Base-by-base conservation (phyloP, 1,140 invertebrate species). In the Maniola jurtina region DNA sequence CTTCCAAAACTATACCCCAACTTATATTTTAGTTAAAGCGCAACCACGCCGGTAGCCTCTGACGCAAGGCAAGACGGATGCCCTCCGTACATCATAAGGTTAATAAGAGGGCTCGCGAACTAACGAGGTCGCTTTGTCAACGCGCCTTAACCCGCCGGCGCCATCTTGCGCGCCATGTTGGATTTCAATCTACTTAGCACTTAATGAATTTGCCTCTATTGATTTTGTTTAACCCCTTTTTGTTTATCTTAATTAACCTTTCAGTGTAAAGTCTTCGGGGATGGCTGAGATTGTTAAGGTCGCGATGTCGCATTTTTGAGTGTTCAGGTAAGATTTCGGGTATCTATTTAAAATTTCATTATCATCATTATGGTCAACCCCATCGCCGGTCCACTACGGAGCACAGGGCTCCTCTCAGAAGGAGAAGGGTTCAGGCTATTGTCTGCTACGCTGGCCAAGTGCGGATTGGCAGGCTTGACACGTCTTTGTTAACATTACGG, bases 161-260 rank as follows among this genome's bases (percentile, higher is more conserved):
- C 88, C 88, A 88, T 90, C 83, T 90, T 88, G 85, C 66, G 59
- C 76, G 84, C 86, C 88, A 90, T 90, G 75, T 86, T 87, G 86
- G 81, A 81, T 88, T 88, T 88, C 88, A 89, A 90, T 90, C 88
- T 89, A 83, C 84, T 90, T 90, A 90, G 80, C 80, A 86, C 86
- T 87, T 89, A 90, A 90, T 90, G 88, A 90, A 89, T 90, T 89
- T 86, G 85, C 83, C 75, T 83, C 81, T 90, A 90, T 90, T 87
- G 88, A 90, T 90, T 90, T 89, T 89, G 85, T 83, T 90, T 86
- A 88, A 90, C 88, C 88, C 87, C 86, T 89, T 89, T 90, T 90
- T 90, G 88, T 90, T 90, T 89, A 84, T 82, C 85, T 90, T 89
- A 90, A 90, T 89, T 89, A 90, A 90, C 86, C 86, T 90, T 89